Percentiles rank a stretch among this genome's conserved stretches.
Conservation (phyloP, 2,888 invertebrate species). For the Pantelozetes paolii region DNA sequence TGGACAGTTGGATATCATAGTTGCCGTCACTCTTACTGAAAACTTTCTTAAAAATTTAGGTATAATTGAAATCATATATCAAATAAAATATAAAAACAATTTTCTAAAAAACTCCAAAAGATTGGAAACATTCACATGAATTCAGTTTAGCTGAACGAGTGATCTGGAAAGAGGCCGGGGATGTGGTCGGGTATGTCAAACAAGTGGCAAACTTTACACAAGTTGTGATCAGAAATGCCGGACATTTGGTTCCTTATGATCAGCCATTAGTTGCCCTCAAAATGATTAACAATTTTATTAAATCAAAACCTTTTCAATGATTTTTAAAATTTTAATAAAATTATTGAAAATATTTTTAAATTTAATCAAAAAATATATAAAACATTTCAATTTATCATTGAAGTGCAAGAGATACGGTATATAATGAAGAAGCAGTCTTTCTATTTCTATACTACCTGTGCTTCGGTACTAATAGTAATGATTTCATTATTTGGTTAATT, state of each 20-base stretch:
- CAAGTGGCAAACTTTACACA: conserved; percentile 67
- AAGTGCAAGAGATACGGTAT: no score
- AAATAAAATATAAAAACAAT: no score
- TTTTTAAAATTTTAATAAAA: no score
- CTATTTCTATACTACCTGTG: no score
- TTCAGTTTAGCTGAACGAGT: conserved; percentile 61
- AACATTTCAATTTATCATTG: no score
- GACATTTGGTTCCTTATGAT: conserved; percentile 75
- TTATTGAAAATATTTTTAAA: no score
- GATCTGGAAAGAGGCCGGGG: conserved; percentile 52
- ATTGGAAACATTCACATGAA: conserved; percentile 63
- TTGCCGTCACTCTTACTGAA: conserved; percentile 77
- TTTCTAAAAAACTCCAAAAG: no score
- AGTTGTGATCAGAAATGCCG: conserved; percentile 70
- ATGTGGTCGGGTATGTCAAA: conserved; percentile 70
- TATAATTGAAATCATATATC: neutral
- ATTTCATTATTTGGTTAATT: no score
- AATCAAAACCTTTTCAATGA: conserved; percentile 56
- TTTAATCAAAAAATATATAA: no score
- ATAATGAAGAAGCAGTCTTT: no score
- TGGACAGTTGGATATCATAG: conserved; percentile 85
- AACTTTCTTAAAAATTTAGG: conserved; percentile 69
- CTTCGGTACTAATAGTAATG: no score
- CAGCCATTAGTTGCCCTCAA: conserved; percentile 72
- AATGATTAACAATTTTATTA: conserved; percentile 66